These are phyloP conservation scores for Sus scrofa DNA, from an alignment of 2,113 vertebrate species.

Conservation along the genomic window DNA sequence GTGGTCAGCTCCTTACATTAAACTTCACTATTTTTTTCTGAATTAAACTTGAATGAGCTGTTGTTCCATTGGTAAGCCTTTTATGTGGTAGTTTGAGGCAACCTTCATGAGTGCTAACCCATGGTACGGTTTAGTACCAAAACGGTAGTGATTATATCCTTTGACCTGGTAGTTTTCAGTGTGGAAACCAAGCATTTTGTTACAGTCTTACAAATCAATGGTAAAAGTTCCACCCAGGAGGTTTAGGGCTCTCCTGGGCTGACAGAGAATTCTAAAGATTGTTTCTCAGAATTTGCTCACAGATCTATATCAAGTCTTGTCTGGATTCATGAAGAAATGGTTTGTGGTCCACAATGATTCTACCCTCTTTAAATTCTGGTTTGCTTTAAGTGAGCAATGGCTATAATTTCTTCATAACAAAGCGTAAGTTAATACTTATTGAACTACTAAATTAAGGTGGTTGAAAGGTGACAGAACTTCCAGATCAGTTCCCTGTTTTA, in stretches of 20 bases:
- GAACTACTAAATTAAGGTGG: neutral
- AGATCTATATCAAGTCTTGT: constrained; percentile 9
- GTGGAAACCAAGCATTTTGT: constrained; percentile 45
- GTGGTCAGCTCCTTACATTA: neutral
- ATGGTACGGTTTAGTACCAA: neutral
- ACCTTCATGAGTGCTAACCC: neutral
- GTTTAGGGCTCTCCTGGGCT: neutral
- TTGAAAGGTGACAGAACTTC: constrained; percentile 38
- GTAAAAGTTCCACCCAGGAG: neutral
- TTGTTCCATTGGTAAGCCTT: constrained; percentile 25
- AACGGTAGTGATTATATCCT: neutral
- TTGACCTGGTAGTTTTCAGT: constrained; percentile 32
- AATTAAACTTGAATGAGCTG: constrained; percentile 35
- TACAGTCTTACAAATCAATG: constrained; percentile 36
- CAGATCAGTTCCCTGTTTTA: neutral
- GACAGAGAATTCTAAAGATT: constrained; percentile 1
- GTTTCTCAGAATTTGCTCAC: constrained; percentile 24
- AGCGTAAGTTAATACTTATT: neutral
- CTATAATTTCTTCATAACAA: neutral
- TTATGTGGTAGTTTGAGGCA: neutral
- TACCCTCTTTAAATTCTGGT: constrained; percentile 57
- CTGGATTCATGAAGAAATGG: constrained; percentile 39
- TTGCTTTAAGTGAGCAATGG: constrained; percentile 50
- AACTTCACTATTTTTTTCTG: constrained; percentile 7
- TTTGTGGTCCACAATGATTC: constrained; percentile 30